Evolutionary conservation across 1,140 invertebrate species (phyloP), one percentile per base, ranked within the genome.

Genomic region (Euura lappo): DNA sequence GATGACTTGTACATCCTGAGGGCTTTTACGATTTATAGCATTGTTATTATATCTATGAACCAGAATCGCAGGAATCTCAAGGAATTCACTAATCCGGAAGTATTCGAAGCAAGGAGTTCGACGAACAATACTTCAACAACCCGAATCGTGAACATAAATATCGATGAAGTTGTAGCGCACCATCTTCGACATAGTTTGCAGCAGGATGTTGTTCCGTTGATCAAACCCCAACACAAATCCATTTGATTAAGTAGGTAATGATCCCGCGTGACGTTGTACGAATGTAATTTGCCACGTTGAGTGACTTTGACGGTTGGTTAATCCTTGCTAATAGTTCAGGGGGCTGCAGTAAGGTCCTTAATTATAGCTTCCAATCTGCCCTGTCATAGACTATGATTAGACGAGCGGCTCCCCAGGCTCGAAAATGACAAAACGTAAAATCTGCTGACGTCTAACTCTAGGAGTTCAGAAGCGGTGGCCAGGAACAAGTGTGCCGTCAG

Each of bases 401-500:
- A 60, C 51, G 51, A 4, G 51, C 28, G 28, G 28, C 28, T 11
- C 51, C 51, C 51, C 51, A n/a, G 10, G 51, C 51, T 60, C 13
- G 51, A 60, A 60, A 4, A 60, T 60, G 10, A 6, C 51, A n/a
- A 60, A 4, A 60, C 8, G 51, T 60, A n/a, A 60, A 60, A 60
- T 60, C 51, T 60, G 51, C 51, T 60, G 51, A 60, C 51, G 51
- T 5, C 13, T 11, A 11, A n/a, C 51, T 11, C 51, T 60, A 5
- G 51, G 51, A 6, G 51, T n/a, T 60, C 3, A n/a, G 51, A n/a
- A n/a, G 10, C 51, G 8, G 51, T 60, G 4, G 51, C 51, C 51
- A 60, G 13, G 51, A 60, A 60, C 51, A 60, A 60, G 51, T 60
- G 51, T 60, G 51, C 51, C 51, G 51, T 60, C 51, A 60, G 51